These are phyloP conservation scores for Leptinotarsa rubiginosa DNA, from an alignment of 2,888 invertebrate genomes.

Conservation along the genomic window DNA sequence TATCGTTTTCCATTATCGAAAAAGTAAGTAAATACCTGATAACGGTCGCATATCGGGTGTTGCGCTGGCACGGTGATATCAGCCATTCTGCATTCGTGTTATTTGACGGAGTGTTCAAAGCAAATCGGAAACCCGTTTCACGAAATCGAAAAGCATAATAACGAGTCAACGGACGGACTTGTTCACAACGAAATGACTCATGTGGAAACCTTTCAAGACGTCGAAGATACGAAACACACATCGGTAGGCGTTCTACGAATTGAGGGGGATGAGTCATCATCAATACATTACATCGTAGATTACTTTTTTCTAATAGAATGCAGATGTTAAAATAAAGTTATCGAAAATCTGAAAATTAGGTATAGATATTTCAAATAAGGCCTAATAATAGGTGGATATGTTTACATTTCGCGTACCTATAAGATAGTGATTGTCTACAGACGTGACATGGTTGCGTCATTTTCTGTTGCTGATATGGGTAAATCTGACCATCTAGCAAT, in stretches of 20 bases:
- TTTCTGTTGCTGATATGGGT: too few species aligned
- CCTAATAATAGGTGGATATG: too few species aligned
- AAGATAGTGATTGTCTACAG: too few species aligned
- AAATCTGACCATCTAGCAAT: too few species aligned
- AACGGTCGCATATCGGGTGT: background rate
- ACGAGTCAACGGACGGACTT: background rate
- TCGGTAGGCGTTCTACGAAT: slow-evolving; percentile 5
- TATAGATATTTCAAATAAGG: too few species aligned
- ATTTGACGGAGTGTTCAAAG: background rate
- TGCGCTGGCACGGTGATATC: background rate
- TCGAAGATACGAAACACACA: slow-evolving; percentile 9
- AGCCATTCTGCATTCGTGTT: background rate
- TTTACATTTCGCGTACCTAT: too few species aligned
- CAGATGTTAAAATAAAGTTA: background rate
- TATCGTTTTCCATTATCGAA: background rate
- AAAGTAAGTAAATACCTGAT: background rate
- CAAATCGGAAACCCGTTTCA: background rate
- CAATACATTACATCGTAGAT: background rate
- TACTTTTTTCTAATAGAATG: background rate
- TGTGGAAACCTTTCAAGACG: slow-evolving; percentile 10
- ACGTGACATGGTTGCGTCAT: too few species aligned
- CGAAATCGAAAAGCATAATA: background rate
- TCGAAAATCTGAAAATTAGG: too few species aligned
- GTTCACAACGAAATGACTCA: slow-evolving; percentile 8
- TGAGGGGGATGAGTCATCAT: background rate